A percentile compares a stretch with the other conserved stretches of the same genome.
phyloP scores from a whole-genome alignment of 2,113 vertebrate species.

The Astatoreochromis straeleni region DNA sequence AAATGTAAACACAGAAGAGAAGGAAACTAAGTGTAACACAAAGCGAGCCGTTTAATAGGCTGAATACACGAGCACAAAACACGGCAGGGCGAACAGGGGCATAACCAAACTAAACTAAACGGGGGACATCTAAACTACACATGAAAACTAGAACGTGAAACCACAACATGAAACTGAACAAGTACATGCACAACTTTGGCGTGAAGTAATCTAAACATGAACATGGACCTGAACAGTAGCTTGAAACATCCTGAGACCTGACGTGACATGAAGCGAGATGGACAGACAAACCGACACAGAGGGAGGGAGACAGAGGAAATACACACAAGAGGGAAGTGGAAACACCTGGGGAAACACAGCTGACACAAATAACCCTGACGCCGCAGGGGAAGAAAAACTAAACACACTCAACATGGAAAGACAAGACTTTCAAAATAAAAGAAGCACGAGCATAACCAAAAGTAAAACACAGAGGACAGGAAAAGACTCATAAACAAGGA shows the following conservation, averaged over 20 bases:
- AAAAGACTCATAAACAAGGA: not conserved
- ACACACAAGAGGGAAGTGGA: not conserved
- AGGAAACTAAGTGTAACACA: not conserved
- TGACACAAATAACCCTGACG: not conserved
- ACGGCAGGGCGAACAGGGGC: rapidly evolving
- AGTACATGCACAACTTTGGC: not conserved
- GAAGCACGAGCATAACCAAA: not conserved
- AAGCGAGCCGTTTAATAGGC: not conserved
- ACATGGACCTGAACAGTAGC: not conserved
- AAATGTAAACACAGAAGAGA: not conserved
- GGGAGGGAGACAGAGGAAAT: not conserved
- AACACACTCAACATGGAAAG: not conserved
- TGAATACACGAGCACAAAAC: not conserved
- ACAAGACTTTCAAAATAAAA: not conserved
- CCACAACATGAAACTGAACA: not conserved
- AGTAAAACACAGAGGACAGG: not conserved
- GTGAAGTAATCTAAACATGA: not conserved
- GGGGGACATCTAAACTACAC: not conserved
- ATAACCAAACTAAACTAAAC: rapidly evolving
- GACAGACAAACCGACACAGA: not conserved
- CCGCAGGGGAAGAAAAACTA: not conserved
- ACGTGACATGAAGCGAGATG: not conserved
- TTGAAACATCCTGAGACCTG: not conserved
- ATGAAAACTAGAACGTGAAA: not conserved
- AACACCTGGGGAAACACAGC: not conserved